Percentiles rank a stretch among this genome's conserved stretches.
These are phyloP conservation scores for Microcebus jonahi DNA, from an alignment of 2,113 vertebrate species.

Conservation along the genomic window DNA sequence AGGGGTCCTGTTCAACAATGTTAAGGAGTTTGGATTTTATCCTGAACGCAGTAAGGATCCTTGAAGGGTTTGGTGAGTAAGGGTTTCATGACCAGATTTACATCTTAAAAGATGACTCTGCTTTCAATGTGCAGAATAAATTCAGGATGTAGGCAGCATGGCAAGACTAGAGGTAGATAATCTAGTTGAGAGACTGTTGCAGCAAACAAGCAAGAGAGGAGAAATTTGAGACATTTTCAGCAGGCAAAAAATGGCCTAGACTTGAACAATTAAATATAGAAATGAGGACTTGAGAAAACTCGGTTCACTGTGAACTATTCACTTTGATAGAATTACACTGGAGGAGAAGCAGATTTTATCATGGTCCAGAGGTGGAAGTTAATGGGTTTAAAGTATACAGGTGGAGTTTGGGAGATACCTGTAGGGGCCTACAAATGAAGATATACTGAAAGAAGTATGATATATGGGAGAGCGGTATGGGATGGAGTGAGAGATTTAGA, in stretches of 20 bases:
- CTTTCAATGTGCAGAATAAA: neutral
- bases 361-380: neutral
- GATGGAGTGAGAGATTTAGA: neutral
- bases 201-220: neutral
- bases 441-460: neutral
- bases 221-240: conserved; percentile 1
- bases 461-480: neutral
- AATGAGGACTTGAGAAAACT: conserved; percentile 19
- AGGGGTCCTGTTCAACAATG: neutral
- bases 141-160: neutral
- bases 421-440: neutral
- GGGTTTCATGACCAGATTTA: neutral
- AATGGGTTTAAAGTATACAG: neutral
- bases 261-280: conserved; percentile 19
- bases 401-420: neutral
- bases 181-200: neutral
- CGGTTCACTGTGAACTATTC: neutral
- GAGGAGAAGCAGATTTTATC: neutral
- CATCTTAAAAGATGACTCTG: conserved; percentile 26
- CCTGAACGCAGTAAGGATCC: conserved; percentile 1
- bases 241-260: conserved; percentile 1
- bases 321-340: neutral
- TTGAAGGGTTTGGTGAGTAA: neutral
- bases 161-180: conserved; percentile 10
- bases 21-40: conserved; percentile 11